A percentile compares a stretch with the other conserved stretches of the same genome.
Conservation (phyloP, 2,888 invertebrate species). For the Pseudeuparius sepicola region DNA sequence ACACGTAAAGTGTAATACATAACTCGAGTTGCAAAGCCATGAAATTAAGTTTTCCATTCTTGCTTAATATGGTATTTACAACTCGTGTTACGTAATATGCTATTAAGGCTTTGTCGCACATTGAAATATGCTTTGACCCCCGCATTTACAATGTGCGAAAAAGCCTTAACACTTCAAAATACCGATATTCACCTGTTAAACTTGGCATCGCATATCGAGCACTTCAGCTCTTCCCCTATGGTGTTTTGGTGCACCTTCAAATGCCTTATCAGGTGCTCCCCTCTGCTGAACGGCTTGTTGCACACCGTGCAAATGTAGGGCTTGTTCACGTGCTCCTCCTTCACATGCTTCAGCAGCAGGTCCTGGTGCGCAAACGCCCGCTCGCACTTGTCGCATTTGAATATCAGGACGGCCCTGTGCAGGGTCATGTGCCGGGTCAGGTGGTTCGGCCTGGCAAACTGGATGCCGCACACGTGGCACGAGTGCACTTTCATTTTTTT, state of each 20-base stretch:
- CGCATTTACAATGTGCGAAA: too few relatives aligned
- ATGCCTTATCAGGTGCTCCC: conserved; percentile 40
- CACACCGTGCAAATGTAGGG: conserved; percentile 39
- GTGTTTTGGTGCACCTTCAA: conserved; percentile 35
- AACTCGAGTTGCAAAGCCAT: too few relatives aligned
- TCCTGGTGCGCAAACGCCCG: conserved; percentile 37
- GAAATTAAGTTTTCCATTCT: too few relatives aligned
- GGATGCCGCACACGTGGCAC: conserved; percentile 37
- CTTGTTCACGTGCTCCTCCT: conserved; percentile 38
- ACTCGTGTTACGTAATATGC: too few relatives aligned
- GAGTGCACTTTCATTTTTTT: conserved; percentile 29
- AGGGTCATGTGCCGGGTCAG: conserved; percentile 39
- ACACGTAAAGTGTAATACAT: too few relatives aligned
- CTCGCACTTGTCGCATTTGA: conserved; percentile 38
- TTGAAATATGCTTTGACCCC: too few relatives aligned
- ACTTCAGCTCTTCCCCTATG: conserved; percentile 33
- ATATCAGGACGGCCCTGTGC: conserved; percentile 35
- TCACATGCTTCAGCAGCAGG: conserved; percentile 34
- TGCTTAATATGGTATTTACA: too few relatives aligned
- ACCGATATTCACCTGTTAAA: conserved; percentile 33
- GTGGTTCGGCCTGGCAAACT: conserved; percentile 36
- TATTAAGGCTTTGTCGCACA: too few relatives aligned
- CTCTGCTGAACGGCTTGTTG: conserved; percentile 37
- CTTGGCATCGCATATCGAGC: conserved; percentile 37
- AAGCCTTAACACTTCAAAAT: too few relatives aligned